These are phyloP conservation scores for Geophilus truncorum DNA, from an alignment of 2,888 invertebrate genomes.

Conservation along the genomic window DNA sequence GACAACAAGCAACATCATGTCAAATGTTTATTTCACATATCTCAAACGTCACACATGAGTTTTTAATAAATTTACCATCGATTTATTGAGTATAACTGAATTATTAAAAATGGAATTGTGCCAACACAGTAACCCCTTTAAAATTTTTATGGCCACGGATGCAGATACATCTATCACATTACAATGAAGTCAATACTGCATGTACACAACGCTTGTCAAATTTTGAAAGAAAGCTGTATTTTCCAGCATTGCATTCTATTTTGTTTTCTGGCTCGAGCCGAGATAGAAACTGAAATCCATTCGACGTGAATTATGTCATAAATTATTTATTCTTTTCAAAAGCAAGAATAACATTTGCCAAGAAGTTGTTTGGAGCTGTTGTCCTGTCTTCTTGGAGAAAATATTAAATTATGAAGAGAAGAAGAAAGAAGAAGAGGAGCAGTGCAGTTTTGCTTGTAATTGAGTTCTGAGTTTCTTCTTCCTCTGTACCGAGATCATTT, in stretches of 20 bases:
- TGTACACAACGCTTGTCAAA: not conserved
- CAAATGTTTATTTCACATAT: too few relatives aligned
- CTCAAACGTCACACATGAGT: too few relatives aligned
- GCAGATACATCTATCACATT: not conserved
- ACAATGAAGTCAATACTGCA: not conserved
- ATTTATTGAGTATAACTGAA: not conserved
- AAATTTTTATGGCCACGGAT: not conserved
- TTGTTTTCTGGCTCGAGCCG: not conserved
- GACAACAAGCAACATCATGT: too few relatives aligned
- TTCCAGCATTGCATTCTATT: not conserved
- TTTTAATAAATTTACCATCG: not conserved
- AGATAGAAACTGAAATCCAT: not conserved
- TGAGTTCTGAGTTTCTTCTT: constrained; percentile 4
- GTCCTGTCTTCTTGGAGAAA: not conserved
- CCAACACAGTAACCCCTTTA: not conserved
- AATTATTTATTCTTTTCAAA: not conserved
- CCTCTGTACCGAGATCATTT: constrained; percentile 3
- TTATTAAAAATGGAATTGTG: not conserved
- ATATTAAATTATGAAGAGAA: constrained; percentile 1
- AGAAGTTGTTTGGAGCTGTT: not conserved
- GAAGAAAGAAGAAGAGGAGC: not conserved
- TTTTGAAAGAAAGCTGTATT: not conserved
- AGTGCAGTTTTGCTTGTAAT: not conserved
- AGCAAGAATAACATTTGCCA: not conserved
- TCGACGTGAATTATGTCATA: not conserved